Conservation (phyloP, 2,888 invertebrate species). For the Tanytarsus gracilentus region DNA sequence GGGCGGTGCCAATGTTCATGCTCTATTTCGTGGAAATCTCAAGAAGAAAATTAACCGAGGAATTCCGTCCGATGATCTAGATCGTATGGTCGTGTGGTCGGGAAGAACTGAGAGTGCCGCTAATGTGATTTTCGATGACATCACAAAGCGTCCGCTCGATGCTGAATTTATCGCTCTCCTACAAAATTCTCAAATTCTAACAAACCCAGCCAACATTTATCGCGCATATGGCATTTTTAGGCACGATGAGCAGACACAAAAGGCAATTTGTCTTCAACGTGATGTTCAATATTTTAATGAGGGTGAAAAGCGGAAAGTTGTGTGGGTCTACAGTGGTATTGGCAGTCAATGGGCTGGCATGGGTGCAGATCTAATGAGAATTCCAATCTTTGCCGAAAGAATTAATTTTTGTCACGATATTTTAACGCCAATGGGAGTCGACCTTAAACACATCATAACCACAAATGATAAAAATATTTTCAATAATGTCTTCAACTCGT, state of each 20-base stretch:
- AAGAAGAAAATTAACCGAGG: conserved; percentile 43
- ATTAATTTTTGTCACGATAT: conserved; percentile 49
- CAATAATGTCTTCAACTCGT: conserved; percentile 52
- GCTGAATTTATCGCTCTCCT: conserved; percentile 48
- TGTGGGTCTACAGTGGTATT: conserved; percentile 89
- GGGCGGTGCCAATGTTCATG: conserved; percentile 71
- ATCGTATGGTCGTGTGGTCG: conserved; percentile 58
- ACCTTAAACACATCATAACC: conserved; percentile 51
- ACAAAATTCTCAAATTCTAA: conserved; percentile 50
- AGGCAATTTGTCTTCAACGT: conserved; percentile 39
- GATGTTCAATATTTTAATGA: conserved; percentile 54
- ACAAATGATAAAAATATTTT: conserved; percentile 49
- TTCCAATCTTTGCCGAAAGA: conserved; percentile 59
- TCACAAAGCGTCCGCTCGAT: conserved; percentile 49
- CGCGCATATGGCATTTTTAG: conserved; percentile 59
- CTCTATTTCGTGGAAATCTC: conserved; percentile 46
- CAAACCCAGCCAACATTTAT: conserved; percentile 57
- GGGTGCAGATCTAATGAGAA: conserved; percentile 61
- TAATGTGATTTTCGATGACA: conserved; percentile 50
- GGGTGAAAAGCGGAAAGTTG: conserved; percentile 60
- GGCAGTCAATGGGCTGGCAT: conserved; percentile 82
- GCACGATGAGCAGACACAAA: conserved; percentile 32
- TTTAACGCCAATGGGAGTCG: conserved; percentile 49
- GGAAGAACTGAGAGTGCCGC: conserved; percentile 68
- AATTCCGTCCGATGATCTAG: conserved; percentile 50